Base-by-base conservation (phyloP, 2,797 vertebrate genomes). In the Limosa lapponica region DNA sequence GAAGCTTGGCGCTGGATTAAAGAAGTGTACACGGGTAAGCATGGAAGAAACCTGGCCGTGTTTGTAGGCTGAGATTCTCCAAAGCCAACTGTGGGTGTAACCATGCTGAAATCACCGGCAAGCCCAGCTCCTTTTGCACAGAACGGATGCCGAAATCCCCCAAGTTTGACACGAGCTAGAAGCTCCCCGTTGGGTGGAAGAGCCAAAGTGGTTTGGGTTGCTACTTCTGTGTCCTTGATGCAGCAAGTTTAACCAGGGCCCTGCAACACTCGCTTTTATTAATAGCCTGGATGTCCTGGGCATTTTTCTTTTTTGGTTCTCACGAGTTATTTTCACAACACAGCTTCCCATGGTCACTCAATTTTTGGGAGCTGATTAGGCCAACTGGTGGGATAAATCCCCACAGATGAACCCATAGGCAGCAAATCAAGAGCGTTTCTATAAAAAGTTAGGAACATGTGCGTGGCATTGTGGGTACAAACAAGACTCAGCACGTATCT, bases 321-420 rank as follows among this genome's bases (percentile, higher is more conserved):
- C 97, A 97, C 0, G 83, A 97, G 96, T 96, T 98, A 97, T 98
- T 98, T 94, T 97, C 94, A 97, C 94, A 49, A 59, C 89, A 93
- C 71, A 74, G 91, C 81, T 89, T 97, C 95, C 85, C 96, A 77
- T 36, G 17, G 70, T 93, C 71, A 49, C 75, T 94, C 93, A 82
- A 3, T 78, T 94, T 89, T 89, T 81, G 80, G 82, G 69, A 94
- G 58, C 54, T 89, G 64, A 94, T 80, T 95, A 87, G 70, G 52
- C 86, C 84, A 93, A 79, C 81, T 92, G 79, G 9, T 83, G 80
- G 93, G 82, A 97, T 44, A n/a, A 93, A 83, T 93, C 88, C 75
- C 90, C 44, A 61, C 32, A 94, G 87, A 94, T 64, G 67, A 90
- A 66, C 2, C 16, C 66, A 46, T 69, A 75, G 12, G 18, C 44